phyloP scores from a whole-genome alignment of 2,888 invertebrate species.

The Iselma pallidipennis region DNA sequence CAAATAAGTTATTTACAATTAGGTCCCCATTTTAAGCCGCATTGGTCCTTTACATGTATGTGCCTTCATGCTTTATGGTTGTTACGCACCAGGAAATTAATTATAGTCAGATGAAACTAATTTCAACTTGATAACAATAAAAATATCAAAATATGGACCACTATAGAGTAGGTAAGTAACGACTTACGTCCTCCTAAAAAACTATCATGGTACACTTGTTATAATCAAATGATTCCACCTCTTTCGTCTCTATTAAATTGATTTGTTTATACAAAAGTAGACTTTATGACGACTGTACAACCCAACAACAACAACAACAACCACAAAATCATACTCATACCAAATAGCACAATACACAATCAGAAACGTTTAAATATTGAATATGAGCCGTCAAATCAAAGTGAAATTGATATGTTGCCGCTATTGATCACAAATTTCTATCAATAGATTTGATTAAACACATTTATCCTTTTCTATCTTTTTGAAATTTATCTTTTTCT shows the following conservation, averaged over 20 bases:
- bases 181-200: too few species aligned
- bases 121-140: too few species aligned
- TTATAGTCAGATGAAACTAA: too few species aligned
- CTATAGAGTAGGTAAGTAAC: too few species aligned
- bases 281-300: constrained; percentile 2
- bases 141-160: too few species aligned
- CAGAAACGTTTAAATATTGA: constrained; percentile 31
- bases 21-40: too few species aligned
- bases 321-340: neutral
- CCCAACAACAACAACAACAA: constrained; percentile 8
- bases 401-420: constrained; percentile 40
- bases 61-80: too few species aligned
- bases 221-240: too few species aligned
- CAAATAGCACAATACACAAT: constrained; percentile 18
- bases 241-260: constrained; percentile 9
- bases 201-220: too few species aligned
- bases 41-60: too few species aligned
- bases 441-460: constrained; percentile 36
- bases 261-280: constrained; percentile 8
- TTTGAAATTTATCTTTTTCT: neutral
- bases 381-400: constrained; percentile 37
- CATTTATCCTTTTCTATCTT: constrained; percentile 23
- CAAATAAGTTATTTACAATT: too few species aligned
- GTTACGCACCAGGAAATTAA: too few species aligned
- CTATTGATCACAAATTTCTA: constrained; percentile 33